phyloP scores from a whole-genome alignment of 2,113 vertebrate genomes.

The Antechinus flavipes region DNA sequence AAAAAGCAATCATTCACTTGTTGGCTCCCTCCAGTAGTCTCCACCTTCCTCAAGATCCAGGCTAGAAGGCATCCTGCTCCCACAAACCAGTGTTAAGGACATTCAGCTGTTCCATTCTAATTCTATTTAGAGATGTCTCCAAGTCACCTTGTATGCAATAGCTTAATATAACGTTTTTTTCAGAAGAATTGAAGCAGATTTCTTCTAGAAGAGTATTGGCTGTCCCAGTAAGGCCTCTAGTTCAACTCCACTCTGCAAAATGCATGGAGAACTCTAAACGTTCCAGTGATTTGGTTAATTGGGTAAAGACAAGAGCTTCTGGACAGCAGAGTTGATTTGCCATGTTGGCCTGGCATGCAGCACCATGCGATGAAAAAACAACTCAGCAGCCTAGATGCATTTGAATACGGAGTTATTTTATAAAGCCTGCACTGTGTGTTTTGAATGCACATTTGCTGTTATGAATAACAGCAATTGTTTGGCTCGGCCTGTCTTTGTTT shows the following conservation, averaged over 20 bases:
- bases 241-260: slow-evolving; percentile 69
- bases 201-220: slow-evolving; percentile 78
- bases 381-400: slow-evolving; percentile 83
- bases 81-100: background rate
- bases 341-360: slow-evolving; percentile 72
- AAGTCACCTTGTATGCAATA: slow-evolving; percentile 24
- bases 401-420: slow-evolving; percentile 87
- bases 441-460: slow-evolving; percentile 90
- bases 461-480: slow-evolving; percentile 99
- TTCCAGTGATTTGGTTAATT: slow-evolving; percentile 79
- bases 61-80: slow-evolving; percentile 20
- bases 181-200: slow-evolving; percentile 65
- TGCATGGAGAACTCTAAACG: slow-evolving; percentile 68
- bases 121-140: background rate
- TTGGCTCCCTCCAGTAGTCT: background rate
- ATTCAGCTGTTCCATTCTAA: slow-evolving; percentile 44
- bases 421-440: slow-evolving; percentile 89
- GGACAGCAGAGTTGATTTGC: slow-evolving; percentile 78
- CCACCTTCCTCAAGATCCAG: background rate
- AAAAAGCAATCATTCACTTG: background rate
- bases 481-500: slow-evolving; percentile 89
- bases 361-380: slow-evolving; percentile 84
- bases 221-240: slow-evolving; percentile 64
- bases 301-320: slow-evolving; percentile 82
- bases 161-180: slow-evolving; percentile 61